Evolutionary conservation across 2,113 vertebrate species (phyloP), one percentile per base, ranked within the genome.

Genomic region (Chitala chitala): DNA sequence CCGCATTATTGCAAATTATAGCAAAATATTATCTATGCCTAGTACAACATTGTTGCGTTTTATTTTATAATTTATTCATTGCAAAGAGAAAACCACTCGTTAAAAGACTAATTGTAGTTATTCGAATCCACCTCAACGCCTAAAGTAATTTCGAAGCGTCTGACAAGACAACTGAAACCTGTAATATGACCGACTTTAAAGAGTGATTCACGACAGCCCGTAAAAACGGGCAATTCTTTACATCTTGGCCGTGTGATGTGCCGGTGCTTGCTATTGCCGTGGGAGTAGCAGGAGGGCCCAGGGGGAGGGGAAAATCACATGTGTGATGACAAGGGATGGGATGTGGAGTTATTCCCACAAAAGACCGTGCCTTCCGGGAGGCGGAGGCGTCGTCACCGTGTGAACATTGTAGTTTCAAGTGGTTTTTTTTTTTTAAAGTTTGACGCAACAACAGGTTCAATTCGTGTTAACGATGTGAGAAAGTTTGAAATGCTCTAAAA

Each of bases 241-340:
- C 54, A 59, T 42, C 42, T 42, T 12, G 38, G 66, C 22, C 55
- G 20, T 59, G 38, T 48, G 71, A 72, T 72, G 51, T 72, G 55
- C 50, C 38, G 56, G 22, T 54, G 46, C 63, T 31, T 66, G 73
- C 63, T 29, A 31, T 17, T 38, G 59, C 31, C 50, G 61, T 42
- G 71, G 75, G 81, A 72, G 46, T 56, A 74, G 78, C 74, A 77
- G 24, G 69, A 70, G 75, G 74, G 78, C 77, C 78, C 73, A 66
- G 73, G 78, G 58, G 17, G 65, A 29, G 66, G 44, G 22, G 33
- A 22, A 51, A 63, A 72, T 53, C 85, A 86, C 69, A 83, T 82
- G 76, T 38, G n/a, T 72, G 78, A 75, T 79, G 76, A 61, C 63
- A 79, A 75, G 63, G 76, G 76, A 68, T 63, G 48, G 42, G 17